These are phyloP conservation scores for Smittia aterrima DNA, from an alignment of 2,888 invertebrate genomes.

Conservation along the genomic window DNA sequence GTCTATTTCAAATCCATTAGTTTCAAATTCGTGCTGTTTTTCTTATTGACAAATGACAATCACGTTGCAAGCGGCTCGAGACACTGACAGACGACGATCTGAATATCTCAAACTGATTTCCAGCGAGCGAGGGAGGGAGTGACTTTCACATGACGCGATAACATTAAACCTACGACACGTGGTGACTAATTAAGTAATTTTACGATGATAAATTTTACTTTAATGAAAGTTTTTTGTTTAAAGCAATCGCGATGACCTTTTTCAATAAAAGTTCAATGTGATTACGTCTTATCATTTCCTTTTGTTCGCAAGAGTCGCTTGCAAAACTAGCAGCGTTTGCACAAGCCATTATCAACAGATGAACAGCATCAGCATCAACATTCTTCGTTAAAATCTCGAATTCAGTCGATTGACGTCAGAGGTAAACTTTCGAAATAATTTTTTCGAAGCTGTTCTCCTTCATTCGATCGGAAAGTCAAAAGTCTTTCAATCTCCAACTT, in stretches of 20 bases:
- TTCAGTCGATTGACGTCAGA: slow-evolving; percentile 1
- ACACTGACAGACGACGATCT: too few relatives aligned
- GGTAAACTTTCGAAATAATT: not conserved
- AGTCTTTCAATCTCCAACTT: not conserved
- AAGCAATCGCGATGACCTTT: slow-evolving; percentile 1
- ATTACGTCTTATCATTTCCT: slow-evolving; percentile 11
- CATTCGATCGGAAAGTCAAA: not conserved
- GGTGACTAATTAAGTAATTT: not conserved
- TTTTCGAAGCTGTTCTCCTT: not conserved
- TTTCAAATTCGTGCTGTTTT: slow-evolving; percentile 6
- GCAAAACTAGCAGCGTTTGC: slow-evolving; percentile 10
- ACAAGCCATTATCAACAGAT: not conserved
- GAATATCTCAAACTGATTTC: too few relatives aligned
- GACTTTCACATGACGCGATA: too few relatives aligned
- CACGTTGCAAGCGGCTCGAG: not conserved
- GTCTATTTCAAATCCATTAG: not conserved
- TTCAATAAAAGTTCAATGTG: slow-evolving; percentile 2
- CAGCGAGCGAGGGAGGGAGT: too few relatives aligned
- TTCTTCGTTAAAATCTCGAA: not conserved
- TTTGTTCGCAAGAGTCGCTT: not conserved
- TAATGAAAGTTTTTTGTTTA: not conserved
- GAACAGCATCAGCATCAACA: not conserved
- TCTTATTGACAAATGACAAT: slow-evolving; percentile 28
- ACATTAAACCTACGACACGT: not conserved
- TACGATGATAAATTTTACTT: not conserved